Percentiles rank a stretch among this genome's conserved stretches.
These are phyloP conservation scores for Eutolmus rufibarbis DNA, from an alignment of 2,888 invertebrate genomes.

Conservation along the genomic window DNA sequence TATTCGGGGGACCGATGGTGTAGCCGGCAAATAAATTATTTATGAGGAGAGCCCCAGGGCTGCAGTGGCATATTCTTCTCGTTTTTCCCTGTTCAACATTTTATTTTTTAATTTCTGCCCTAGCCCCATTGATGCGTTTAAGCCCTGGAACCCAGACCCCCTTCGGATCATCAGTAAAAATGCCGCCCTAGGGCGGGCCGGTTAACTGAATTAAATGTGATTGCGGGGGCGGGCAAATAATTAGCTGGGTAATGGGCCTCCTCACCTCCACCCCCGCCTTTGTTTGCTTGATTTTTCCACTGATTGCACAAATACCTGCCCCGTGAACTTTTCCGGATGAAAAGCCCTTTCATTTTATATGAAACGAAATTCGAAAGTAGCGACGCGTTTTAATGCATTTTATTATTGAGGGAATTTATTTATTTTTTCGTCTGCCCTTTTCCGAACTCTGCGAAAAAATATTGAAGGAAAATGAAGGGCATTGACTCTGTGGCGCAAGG, in stretches of 20 bases:
- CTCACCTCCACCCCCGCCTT: background rate
- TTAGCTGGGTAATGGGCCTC: background rate
- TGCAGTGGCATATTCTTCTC: background rate
- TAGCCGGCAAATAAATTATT: constrained; percentile 7
- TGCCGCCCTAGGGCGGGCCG: background rate
- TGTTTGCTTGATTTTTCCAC: background rate
- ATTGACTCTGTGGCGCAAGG: background rate
- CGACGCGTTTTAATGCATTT: background rate
- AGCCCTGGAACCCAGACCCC: too few relatives aligned
- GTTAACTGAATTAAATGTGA: background rate
- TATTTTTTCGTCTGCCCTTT: background rate
- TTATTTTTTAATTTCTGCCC: background rate
- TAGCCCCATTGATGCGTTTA: background rate
- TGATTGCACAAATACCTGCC: background rate
- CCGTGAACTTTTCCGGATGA: background rate
- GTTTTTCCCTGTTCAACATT: background rate
- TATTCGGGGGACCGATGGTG: background rate
- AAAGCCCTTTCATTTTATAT: background rate
- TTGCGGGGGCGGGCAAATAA: background rate
- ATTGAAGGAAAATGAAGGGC: background rate
- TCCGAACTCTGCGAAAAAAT: background rate
- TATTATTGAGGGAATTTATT: background rate
- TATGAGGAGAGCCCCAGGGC: background rate
- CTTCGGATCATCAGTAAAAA: background rate
- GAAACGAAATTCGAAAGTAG: background rate